Evolutionary conservation across 2,113 vertebrate genomes (phyloP).

Genomic region (Phalacrocorax brasilianus): DNA sequence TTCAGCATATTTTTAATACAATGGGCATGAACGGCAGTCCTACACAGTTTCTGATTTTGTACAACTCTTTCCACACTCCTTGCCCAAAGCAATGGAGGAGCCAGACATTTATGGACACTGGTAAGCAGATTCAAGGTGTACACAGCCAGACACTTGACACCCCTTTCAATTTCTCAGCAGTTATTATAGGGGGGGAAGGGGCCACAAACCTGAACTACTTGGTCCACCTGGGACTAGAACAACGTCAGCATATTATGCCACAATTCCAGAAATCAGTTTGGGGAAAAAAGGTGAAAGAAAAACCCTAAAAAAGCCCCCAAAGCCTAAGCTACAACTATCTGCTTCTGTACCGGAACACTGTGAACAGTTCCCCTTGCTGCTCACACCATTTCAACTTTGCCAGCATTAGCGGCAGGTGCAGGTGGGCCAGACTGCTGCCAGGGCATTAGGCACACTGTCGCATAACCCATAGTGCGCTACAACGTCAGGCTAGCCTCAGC

Average conservation of each 20-base stretch:
- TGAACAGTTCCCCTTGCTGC: not conserved
- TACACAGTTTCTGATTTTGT: not conserved
- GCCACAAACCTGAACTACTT: not conserved
- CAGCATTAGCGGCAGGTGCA: not conserved
- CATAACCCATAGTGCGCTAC: accelerated
- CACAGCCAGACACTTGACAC: not conserved
- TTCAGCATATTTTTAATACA: not conserved
- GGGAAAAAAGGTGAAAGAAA: not conserved
- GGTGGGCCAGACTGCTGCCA: not conserved
- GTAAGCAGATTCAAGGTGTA: not conserved
- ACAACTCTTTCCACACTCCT: not conserved
- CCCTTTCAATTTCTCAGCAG: not conserved
- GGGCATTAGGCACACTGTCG: accelerated
- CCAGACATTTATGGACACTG: not conserved
- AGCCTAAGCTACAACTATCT: not conserved
- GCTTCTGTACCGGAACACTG: not conserved
- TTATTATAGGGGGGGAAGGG: too few species aligned
- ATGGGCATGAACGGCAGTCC: not conserved
- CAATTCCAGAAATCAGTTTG: not conserved
- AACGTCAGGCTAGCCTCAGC: not conserved
- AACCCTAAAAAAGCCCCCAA: not conserved
- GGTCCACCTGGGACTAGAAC: not conserved
- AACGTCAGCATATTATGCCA: not conserved
- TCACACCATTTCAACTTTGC: not conserved
- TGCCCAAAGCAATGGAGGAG: not conserved